Evolutionary conservation across 1,140 invertebrate species (phyloP).

Genomic region (Ceratina japonica): DNA sequence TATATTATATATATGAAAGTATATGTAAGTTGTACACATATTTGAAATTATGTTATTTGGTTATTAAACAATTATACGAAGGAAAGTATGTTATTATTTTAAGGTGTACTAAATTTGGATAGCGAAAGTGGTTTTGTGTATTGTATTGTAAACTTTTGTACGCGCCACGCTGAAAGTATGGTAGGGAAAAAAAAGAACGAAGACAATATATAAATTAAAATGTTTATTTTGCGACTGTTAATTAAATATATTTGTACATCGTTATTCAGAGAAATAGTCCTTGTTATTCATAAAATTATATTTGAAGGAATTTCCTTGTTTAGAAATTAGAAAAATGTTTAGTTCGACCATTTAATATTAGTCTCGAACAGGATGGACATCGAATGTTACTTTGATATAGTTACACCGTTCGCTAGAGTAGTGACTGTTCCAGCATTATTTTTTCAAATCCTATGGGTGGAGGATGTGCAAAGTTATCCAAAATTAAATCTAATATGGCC

Average conservation of each 20-base stretch:
- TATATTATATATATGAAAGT: constrained; percentile 50
- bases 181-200: constrained; percentile 41
- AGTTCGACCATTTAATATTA: constrained; percentile 23
- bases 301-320: constrained; percentile 23
- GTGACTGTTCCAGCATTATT: constrained; percentile 98
- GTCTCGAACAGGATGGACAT: constrained; percentile 41
- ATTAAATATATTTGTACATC: constrained; percentile 55
- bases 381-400: constrained; percentile 21
- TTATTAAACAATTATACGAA: constrained; percentile 71
- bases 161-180: constrained; percentile 11
- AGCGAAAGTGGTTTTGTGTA: constrained; percentile 44
- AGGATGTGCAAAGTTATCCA: constrained; percentile 92
- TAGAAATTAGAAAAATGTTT: constrained; percentile 35
- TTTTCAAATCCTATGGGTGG: constrained; percentile 95
- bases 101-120: constrained; percentile 26
- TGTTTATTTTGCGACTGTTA: constrained; percentile 52
- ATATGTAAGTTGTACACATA: constrained; percentile 60
- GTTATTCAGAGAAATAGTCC: constrained; percentile 44
- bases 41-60: constrained; percentile 60
- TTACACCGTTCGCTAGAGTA: constrained; percentile 85
- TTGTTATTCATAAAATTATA: constrained; percentile 38
- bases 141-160: constrained; percentile 14
- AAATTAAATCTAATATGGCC: constrained; percentile 96
- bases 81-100: constrained; percentile 46
- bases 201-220: constrained; percentile 56